phyloP scores from a whole-genome alignment of 64 coral and sea anemone genomes.

The Astreopora myriophthalma region DNA sequence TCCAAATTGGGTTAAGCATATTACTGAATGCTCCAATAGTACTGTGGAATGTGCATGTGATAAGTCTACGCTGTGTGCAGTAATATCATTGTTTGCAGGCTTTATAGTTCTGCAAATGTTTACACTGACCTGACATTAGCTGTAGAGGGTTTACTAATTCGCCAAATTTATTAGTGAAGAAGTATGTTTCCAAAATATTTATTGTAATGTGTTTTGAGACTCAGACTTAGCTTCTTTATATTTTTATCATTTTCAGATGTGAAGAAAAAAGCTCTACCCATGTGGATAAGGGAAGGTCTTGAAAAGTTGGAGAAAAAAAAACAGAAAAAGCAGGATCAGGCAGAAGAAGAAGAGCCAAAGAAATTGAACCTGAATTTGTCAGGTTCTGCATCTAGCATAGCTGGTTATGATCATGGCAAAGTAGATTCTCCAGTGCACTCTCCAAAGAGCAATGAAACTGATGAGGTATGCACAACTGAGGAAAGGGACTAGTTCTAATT shows the following conservation, averaged over 20 bases:
- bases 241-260: constrained; percentile 66
- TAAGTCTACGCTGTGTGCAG: background rate
- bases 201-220: too few species aligned
- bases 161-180: too few species aligned
- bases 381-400: constrained; percentile 68
- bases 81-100: background rate
- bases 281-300: constrained; percentile 97
- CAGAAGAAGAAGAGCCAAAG: constrained; percentile 69
- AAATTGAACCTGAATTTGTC: constrained; percentile 81
- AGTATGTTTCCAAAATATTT: too few species aligned
- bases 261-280: constrained; percentile 94
- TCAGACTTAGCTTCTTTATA: background rate
- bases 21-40: too few species aligned
- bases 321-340: constrained; percentile 74
- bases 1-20: too few species aligned
- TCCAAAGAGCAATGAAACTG: constrained; percentile 65
- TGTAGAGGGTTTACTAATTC: too few species aligned
- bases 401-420: constrained; percentile 89
- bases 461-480: constrained; percentile 72
- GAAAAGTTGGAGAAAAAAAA: constrained; percentile 97
- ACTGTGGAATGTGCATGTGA: too few species aligned
- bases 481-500: too few species aligned
- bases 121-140: too few species aligned
- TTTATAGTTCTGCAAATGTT: too few species aligned
- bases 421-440: constrained; percentile 64